phyloP scores from a whole-genome alignment of 1,140 invertebrate species.

The Drosophila subpulchrella region DNA sequence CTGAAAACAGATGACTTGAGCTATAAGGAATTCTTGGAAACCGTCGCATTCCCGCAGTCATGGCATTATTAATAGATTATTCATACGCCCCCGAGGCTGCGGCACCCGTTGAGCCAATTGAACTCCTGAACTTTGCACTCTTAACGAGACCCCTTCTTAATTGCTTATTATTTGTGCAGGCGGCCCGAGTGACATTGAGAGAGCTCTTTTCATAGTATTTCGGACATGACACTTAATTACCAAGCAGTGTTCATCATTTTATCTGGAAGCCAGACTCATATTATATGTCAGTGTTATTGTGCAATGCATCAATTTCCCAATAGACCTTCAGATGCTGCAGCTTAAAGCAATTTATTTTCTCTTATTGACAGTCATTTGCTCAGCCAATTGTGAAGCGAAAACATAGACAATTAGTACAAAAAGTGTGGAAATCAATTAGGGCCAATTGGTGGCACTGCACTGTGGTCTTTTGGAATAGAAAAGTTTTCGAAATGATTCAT shows the following conservation, averaged over 20 bases:
- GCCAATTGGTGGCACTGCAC: conserved; percentile 61
- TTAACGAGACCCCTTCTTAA: conserved; percentile 35
- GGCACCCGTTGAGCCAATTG: conserved; percentile 33
- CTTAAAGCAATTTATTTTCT: conserved; percentile 32
- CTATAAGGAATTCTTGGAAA: conserved; percentile 17
- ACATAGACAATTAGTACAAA: conserved; percentile 34
- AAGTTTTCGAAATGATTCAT: conserved; percentile 29
- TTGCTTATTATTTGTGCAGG: conserved; percentile 31
- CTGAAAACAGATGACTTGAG: conserved; percentile 31
- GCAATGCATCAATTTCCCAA: conserved; percentile 29
- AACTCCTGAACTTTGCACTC: conserved; percentile 36
- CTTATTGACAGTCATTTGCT: conserved; percentile 46
- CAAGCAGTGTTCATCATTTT: neutral
- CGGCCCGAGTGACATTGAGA: conserved; percentile 17
- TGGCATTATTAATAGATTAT: conserved; percentile 60
- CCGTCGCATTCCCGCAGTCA: conserved; percentile 1
- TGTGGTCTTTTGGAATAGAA: conserved; percentile 30
- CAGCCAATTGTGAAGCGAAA: conserved; percentile 31
- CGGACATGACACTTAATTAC: conserved; percentile 17
- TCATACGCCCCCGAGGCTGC: conserved; percentile 60
- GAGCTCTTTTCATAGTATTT: neutral
- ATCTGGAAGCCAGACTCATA: conserved; percentile 5
- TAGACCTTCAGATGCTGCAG: conserved; percentile 4
- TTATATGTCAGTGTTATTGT: conserved; percentile 5
- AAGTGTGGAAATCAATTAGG: conserved; percentile 76